Base-by-base conservation (phyloP, 2,797 vertebrate genomes). In the Eupleurogrammus muticus region DNA sequence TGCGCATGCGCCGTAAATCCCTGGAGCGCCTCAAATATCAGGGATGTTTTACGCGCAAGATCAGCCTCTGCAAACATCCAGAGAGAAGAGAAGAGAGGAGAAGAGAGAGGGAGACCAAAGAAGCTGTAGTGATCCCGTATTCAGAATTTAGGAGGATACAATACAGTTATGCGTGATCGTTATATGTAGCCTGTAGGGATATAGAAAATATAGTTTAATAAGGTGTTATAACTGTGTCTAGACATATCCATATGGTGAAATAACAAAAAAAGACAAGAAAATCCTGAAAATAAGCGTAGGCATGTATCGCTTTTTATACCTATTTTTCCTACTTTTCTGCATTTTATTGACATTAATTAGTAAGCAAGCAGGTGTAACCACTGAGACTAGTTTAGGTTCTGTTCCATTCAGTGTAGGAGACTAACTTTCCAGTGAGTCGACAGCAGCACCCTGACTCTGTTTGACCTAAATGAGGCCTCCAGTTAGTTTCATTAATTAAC, bases 11-110 rank as follows among this genome's bases (percentile, higher is more conserved):
- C 94, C 47, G 35, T 77, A 91, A 83, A 83, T 93, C 94, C 91
- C 93, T 87, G 82, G 90, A 93, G 94, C 93, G 86, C 93, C 89
- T 93, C 94, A 91, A 94, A 95, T 94, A 93, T 93, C 94, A 93
- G 80, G 83, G 94, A 94, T 94, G 90, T 91, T 95, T 94, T 83
- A 93, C 89, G 92, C 91, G 70, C 90, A 87, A 92, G 92, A 92
- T 92, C 95, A 93, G 93, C 63, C 87, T 91, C 80, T 85, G 88
- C 77, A 87, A 81, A 82, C 79, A 80, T 16, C 12, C 66, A 70
- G 53, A 62, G 60, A 47, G 38, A 49, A 64, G 64, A 66, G 71
- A 40, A 72, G 21, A 62, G 14, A 50, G 44, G 58, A 19, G 8
- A 53, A 9, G 17, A 49, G 34, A 28, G 47, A 36, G 46, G 17